Evolutionary conservation across 2,797 vertebrate genomes (phyloP).

Genomic region (Fratercula arctica): DNA sequence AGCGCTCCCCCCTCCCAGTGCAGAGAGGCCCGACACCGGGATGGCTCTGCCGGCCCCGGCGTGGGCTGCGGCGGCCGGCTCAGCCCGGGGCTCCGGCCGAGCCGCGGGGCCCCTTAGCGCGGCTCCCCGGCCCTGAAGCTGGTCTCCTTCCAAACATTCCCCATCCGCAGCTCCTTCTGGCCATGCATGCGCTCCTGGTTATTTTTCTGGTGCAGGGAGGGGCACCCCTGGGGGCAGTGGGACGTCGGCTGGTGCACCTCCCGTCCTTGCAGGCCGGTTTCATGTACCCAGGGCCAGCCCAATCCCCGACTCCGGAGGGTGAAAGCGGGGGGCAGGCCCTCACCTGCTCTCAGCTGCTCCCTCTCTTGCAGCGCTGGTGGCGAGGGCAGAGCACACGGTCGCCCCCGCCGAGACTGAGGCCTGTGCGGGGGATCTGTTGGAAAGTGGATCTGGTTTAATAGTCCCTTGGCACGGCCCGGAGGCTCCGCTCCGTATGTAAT

Average conservation of each 20-base stretch:
- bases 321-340: neutral
- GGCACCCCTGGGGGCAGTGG: neutral
- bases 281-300: neutral
- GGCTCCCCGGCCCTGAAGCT: neutral
- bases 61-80: neutral
- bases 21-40: neutral
- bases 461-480: neutral
- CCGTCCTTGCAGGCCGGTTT: neutral
- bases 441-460: neutral
- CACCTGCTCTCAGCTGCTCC: neutral
- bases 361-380: neutral
- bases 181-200: neutral
- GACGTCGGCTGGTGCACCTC: neutral
- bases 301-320: no score
- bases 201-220: neutral
- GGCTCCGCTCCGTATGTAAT: neutral
- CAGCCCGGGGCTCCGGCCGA: neutral
- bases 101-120: rapidly evolving
- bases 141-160: neutral
- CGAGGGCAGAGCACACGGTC: rapidly evolving
- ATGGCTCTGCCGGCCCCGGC: neutral
- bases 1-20: neutral
- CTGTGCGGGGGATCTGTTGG: neutral
- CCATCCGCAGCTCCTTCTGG: neutral
- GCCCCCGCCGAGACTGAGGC: neutral